Percentiles rank a stretch among this genome's conserved stretches.
Conservation (phyloP, 1,140 invertebrate genomes). For the Drosophila pectinifera region DNA sequence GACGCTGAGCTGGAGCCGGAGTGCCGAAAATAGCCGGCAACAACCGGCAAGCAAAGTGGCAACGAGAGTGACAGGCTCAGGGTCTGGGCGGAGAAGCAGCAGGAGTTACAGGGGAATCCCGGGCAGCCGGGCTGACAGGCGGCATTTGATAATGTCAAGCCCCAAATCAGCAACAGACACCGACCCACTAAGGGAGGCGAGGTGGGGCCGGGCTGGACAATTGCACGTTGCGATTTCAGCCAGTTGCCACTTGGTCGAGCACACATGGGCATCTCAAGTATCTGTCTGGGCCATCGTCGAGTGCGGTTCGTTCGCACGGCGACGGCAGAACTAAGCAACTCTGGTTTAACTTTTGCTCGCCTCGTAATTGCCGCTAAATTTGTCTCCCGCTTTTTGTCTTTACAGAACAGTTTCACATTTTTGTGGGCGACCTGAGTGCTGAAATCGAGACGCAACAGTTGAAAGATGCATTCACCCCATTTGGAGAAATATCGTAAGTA, state of each 20-base stretch:
- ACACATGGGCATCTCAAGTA: constrained; percentile 58
- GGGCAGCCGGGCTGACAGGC: constrained; percentile 56
- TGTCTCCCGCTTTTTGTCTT: constrained; percentile 76
- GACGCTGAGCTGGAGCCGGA: constrained; percentile 27
- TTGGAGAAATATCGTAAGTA: constrained; percentile 97
- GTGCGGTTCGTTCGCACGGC: constrained; percentile 23
- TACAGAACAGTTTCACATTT: constrained; percentile 98
- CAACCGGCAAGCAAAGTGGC: constrained; percentile 49
- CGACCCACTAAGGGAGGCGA: constrained; percentile 11
- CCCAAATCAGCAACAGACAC: constrained; percentile 75
- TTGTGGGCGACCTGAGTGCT: constrained; percentile 99
- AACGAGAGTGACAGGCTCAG: constrained; percentile 40
- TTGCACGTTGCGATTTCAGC: constrained; percentile 76
- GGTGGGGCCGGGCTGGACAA: constrained; percentile 31
- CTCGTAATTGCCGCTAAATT: constrained; percentile 50
- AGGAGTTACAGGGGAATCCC: neutral
- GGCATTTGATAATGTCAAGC: constrained; percentile 80
- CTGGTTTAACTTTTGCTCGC: constrained; percentile 36
- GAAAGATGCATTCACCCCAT: constrained; percentile 98
- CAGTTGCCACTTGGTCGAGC: constrained; percentile 40
- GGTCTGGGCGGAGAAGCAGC: neutral
- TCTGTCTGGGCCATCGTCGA: constrained; percentile 44
- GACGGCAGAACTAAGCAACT: constrained; percentile 42
- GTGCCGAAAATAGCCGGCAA: constrained; percentile 58
- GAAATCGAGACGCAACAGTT: constrained; percentile 99